Percentiles rank a stretch among this genome's conserved stretches.
Evolutionary conservation across 2,888 invertebrate species (phyloP).

Genomic region (Apamea anceps): DNA sequence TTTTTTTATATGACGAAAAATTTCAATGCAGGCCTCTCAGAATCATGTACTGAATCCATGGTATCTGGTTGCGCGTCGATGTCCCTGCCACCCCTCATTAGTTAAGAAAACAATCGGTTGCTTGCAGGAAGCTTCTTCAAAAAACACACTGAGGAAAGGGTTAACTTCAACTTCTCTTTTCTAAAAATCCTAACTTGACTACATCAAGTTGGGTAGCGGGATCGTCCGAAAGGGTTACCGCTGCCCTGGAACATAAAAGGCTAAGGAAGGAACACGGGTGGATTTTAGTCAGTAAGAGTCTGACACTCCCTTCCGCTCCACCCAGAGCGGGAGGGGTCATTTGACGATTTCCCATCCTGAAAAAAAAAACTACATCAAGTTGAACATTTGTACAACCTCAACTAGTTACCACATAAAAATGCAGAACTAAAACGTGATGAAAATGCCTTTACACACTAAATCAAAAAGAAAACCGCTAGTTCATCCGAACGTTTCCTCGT

Average conservation of each 20-base stretch:
- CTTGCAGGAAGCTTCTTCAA: not conserved
- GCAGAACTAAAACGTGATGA: slow-evolving; percentile 5
- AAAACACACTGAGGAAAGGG: not conserved
- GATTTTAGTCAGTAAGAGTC: no score
- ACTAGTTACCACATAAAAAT: not conserved
- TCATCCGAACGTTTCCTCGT: slow-evolving; percentile 33
- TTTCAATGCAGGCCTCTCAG: no score
- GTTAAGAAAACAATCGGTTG: not conserved
- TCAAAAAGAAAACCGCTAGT: slow-evolving; percentile 16
- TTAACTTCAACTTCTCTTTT: not conserved
- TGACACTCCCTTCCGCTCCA: no score
- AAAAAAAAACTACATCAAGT: not conserved
- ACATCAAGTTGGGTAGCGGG: not conserved
- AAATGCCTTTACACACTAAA: slow-evolving; percentile 31
- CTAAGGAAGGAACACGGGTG: no score
- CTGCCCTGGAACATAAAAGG: no score
- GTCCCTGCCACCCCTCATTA: no score
- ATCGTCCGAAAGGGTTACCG: no score
- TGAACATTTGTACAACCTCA: not conserved
- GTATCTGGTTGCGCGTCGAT: no score
- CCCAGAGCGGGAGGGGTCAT: no score
- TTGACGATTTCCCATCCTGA: no score
- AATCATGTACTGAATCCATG: no score
- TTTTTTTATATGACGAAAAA: no score
- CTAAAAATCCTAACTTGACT: not conserved